These are phyloP conservation scores for Parapristionchus giblindavisi DNA, from an alignment of 2,888 invertebrate species.

Conservation along the genomic window DNA sequence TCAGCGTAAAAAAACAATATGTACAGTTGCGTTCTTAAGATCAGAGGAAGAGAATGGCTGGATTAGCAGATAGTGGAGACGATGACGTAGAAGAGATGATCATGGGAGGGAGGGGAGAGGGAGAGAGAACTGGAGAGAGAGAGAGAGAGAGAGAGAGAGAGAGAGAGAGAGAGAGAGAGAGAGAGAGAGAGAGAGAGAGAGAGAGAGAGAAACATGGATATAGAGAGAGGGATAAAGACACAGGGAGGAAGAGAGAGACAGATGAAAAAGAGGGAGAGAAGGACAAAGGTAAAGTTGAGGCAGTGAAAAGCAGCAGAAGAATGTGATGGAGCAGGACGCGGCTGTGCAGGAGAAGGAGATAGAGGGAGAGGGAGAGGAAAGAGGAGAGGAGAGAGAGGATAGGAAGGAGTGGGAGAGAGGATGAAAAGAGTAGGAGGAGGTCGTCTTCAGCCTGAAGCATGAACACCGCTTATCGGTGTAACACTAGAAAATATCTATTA, in stretches of 20 bases:
- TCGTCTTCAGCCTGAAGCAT: too few species aligned
- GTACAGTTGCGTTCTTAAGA: too few species aligned
- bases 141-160: neutral
- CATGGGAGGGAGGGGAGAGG: neutral
- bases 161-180: neutral
- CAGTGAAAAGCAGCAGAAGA: neutral
- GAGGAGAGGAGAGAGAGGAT: neutral
- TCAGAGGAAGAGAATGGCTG: too few species aligned
- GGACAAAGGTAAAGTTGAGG: neutral
- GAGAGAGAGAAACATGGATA: neutral
- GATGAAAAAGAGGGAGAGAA: neutral
- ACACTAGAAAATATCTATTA: neutral
- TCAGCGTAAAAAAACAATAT: too few species aligned
- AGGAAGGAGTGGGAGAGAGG: neutral
- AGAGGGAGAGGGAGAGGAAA: neutral
- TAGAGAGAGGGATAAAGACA: constrained; percentile 7
- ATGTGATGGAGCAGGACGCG: neutral
- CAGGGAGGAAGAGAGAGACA: neutral
- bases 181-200: neutral
- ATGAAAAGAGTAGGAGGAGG: too few species aligned
- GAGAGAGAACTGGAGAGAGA: neutral
- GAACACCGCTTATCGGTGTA: too few species aligned
- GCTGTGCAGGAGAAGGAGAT: neutral
- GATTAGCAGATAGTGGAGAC: too few species aligned
- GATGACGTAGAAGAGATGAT: neutral